Evolutionary conservation across 2,113 vertebrate genomes (phyloP).

Genomic region (Thymallus thymallus): DNA sequence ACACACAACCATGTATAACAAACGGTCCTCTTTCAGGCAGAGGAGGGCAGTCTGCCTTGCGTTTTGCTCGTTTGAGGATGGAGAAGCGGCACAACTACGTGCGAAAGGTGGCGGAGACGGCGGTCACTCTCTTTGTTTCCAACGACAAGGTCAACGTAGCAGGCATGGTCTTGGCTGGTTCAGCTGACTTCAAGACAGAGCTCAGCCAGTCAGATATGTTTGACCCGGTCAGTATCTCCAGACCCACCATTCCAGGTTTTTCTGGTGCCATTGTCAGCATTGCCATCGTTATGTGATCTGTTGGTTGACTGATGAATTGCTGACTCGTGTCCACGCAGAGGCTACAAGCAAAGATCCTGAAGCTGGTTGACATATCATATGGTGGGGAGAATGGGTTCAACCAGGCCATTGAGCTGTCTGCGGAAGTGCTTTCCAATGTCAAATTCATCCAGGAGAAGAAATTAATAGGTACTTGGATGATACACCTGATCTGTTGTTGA

Average conservation of each 20-base stretch:
- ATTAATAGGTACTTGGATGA: conserved; percentile 84
- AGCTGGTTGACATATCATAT: conserved; percentile 98
- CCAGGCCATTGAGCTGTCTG: conserved; percentile 98
- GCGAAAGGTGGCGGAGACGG: conserved; percentile 96
- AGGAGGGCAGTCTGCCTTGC: conserved; percentile 97
- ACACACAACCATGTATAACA: background rate
- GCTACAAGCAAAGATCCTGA: conserved; percentile 98
- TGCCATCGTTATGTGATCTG: background rate
- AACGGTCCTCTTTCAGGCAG: conserved; percentile 74
- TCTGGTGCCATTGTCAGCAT: background rate
- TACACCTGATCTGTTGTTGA: background rate
- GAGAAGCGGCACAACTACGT: conserved; percentile 99
- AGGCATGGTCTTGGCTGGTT: conserved; percentile 94
- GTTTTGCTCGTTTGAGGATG: conserved; percentile 97
- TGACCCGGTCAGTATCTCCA: conserved; percentile 85
- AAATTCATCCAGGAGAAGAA: conserved; percentile 99
- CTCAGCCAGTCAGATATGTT: conserved; percentile 99
- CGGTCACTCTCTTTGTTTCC: conserved; percentile 96
- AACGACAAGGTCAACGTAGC: conserved; percentile 99
- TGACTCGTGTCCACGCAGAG: conserved; percentile 70
- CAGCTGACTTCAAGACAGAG: conserved; percentile 98
- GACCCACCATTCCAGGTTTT: background rate
- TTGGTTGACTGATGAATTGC: background rate
- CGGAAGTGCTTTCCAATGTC: conserved; percentile 97
- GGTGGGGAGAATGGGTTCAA: conserved; percentile 99